These are phyloP conservation scores for Drosophila anceps DNA, from an alignment of 2,888 invertebrate genomes.

Conservation along the genomic window DNA sequence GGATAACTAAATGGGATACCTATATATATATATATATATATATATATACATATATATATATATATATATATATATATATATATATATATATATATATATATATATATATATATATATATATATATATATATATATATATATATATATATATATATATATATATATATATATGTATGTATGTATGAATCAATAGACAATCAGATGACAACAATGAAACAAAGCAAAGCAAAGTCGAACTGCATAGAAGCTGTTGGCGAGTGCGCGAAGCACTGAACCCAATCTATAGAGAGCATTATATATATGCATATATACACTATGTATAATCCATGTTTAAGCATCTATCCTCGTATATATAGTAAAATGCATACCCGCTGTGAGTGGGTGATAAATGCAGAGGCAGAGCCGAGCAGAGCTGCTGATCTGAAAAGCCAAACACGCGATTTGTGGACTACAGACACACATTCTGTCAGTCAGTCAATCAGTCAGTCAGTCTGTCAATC, in stretches of 20 bases:
- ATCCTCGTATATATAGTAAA: neutral
- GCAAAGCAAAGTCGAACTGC: conserved; percentile 2
- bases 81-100: too few relatives aligned
- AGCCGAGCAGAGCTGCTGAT: conserved; percentile 11
- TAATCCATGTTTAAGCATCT: neutral
- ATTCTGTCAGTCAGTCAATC: neutral
- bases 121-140: too few relatives aligned
- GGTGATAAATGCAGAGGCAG: conserved; percentile 3
- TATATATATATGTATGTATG: too few relatives aligned
- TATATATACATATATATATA: too few relatives aligned
- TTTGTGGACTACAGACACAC: conserved; percentile 27
- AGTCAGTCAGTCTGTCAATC: neutral
- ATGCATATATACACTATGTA: neutral
- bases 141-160: too few relatives aligned
- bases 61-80: too few relatives aligned
- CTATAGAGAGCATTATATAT: neutral
- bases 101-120: too few relatives aligned
- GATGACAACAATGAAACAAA: conserved; percentile 2
- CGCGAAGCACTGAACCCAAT: neutral
- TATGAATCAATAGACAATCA: neutral
- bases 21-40: too few relatives aligned
- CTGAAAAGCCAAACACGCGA: conserved; percentile 30
- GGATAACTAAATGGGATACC: too few relatives aligned
- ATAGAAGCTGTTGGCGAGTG: neutral
- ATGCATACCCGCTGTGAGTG: neutral